Evolutionary conservation across 2,888 invertebrate species (phyloP).

Genomic region (Pseudococcus viburni): DNA sequence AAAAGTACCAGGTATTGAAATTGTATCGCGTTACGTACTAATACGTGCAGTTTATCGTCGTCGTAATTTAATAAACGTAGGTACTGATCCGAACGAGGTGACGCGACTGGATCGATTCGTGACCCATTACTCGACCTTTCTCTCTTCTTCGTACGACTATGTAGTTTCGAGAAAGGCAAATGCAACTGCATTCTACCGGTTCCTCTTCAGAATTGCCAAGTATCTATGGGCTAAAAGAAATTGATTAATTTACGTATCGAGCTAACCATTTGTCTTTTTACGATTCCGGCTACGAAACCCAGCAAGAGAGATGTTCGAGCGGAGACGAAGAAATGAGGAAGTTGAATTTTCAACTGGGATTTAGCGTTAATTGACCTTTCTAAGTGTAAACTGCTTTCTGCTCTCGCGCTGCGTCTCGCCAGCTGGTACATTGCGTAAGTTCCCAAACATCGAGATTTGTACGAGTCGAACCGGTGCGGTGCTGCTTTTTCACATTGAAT

Average conservation of each 20-base stretch:
- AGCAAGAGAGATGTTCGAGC: too few species aligned
- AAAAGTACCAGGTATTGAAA: slow-evolving; percentile 7
- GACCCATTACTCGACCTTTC: too few species aligned
- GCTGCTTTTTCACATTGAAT: slow-evolving; percentile 22
- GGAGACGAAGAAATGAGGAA: not conserved
- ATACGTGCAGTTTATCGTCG: not conserved
- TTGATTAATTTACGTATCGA: too few species aligned
- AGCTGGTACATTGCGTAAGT: not conserved
- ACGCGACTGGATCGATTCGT: not conserved
- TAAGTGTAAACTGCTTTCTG: not conserved
- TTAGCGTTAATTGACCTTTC: slow-evolving; percentile 10
- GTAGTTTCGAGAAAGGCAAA: too few species aligned
- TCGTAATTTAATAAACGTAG: slow-evolving; percentile 22
- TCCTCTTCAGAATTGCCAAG: too few species aligned
- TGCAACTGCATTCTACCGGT: too few species aligned
- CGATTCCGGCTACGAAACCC: not conserved
- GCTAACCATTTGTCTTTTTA: too few species aligned
- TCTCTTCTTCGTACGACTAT: too few species aligned
- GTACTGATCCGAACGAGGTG: not conserved
- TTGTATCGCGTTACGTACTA: slow-evolving; percentile 5
- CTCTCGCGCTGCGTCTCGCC: not conserved
- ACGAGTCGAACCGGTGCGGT: not conserved
- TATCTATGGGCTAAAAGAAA: too few species aligned
- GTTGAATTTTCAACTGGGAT: not conserved
- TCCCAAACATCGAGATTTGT: not conserved